Evolutionary conservation across 1,140 invertebrate genomes (phyloP).

Genomic region (Rhynchophorus ferrugineus): DNA sequence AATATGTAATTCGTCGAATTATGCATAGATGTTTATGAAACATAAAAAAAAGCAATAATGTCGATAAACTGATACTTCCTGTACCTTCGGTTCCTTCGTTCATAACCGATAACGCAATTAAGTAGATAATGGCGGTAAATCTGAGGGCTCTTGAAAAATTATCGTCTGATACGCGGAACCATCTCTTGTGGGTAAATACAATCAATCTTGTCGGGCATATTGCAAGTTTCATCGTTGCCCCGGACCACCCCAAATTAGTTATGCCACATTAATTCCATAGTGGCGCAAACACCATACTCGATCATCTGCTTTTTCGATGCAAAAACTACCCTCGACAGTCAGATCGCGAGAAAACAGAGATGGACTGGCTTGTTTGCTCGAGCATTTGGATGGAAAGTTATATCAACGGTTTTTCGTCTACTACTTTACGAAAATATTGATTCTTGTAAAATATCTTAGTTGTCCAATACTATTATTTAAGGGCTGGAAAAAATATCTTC

Average conservation of each 20-base stretch:
- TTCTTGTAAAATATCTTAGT: too few species aligned
- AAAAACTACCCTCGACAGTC: conserved; percentile 7
- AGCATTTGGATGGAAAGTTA: too few species aligned
- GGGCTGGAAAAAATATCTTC: too few species aligned
- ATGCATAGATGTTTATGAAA: too few species aligned
- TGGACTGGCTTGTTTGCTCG: conserved; percentile 6
- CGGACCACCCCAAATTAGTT: conserved; percentile 38
- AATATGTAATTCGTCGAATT: too few species aligned
- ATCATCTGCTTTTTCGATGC: conserved; percentile 35
- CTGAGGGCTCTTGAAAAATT: neutral
- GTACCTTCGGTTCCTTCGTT: neutral
- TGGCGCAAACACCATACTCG: conserved; percentile 36
- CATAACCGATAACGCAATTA: neutral
- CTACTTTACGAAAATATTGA: too few species aligned
- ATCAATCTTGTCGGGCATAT: conserved; percentile 37
- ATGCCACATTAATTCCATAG: conserved; percentile 40
- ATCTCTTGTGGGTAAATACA: conserved; percentile 28
- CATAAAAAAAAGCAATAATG: too few species aligned
- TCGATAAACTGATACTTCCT: too few species aligned
- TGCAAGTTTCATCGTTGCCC: conserved; percentile 30
- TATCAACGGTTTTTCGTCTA: too few species aligned
- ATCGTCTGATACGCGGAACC: neutral
- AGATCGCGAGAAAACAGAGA: conserved; percentile 1
- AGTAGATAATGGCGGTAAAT: neutral
- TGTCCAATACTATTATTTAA: too few species aligned